Percentiles rank a stretch among this genome's conserved stretches.
Evolutionary conservation across 2,888 invertebrate species (phyloP).

Genomic region (Incurvaria masculella): DNA sequence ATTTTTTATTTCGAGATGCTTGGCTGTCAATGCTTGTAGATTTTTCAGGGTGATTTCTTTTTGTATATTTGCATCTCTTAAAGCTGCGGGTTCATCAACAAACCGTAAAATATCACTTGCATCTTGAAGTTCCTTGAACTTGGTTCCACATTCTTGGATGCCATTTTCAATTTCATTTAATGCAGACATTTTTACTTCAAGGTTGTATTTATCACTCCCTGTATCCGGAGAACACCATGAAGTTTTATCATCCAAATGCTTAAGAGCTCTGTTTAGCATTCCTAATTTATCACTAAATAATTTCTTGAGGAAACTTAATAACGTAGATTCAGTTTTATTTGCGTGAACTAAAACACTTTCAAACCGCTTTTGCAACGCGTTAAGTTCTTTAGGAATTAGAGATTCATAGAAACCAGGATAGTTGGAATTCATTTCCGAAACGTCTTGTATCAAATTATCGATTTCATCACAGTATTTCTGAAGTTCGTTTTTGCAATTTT

Average conservation of each 20-base stretch:
- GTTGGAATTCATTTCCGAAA: slow-evolving; percentile 66
- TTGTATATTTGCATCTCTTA: slow-evolving; percentile 64
- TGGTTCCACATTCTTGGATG: slow-evolving; percentile 65
- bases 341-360: slow-evolving; percentile 75
- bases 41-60: slow-evolving; percentile 68
- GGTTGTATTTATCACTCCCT: slow-evolving; percentile 85
- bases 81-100: slow-evolving; percentile 69
- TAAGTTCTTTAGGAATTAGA: slow-evolving; percentile 76
- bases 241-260: slow-evolving; percentile 82
- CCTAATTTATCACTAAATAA: slow-evolving; percentile 81
- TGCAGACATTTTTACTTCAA: slow-evolving; percentile 86
- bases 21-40: slow-evolving; percentile 65
- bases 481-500: slow-evolving; percentile 69
- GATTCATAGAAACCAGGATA: slow-evolving; percentile 79
- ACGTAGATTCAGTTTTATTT: slow-evolving; percentile 75
- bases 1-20: slow-evolving; percentile 65
- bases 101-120: slow-evolving; percentile 68
- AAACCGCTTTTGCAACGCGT: slow-evolving; percentile 78
- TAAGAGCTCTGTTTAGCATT: slow-evolving; percentile 76
- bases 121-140: slow-evolving; percentile 65
- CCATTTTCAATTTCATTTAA: slow-evolving; percentile 72
- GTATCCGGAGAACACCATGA: slow-evolving; percentile 89
- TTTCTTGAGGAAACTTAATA: slow-evolving; percentile 81
- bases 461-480: slow-evolving; percentile 65
- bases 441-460: slow-evolving; percentile 63